Evolutionary conservation across 2,888 invertebrate genomes (phyloP), one percentile per base, ranked within the genome.

Genomic region (Endomychus coccineus): DNA sequence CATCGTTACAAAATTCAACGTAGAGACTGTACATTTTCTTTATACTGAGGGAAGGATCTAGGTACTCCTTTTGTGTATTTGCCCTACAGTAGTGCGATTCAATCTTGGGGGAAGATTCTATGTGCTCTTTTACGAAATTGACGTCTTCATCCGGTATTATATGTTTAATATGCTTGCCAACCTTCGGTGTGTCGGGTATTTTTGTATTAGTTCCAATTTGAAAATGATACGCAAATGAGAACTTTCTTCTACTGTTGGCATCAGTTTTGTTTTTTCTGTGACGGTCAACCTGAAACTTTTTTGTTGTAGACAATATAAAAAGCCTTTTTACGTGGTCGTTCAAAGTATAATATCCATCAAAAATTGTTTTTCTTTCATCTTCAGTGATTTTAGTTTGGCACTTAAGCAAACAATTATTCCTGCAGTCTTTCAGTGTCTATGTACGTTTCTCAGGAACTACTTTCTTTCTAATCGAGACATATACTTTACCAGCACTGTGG

Each of bases 191-290:
- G 6, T 5, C 14, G 13, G 14, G 27, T 4, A 12, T 27, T n/a
- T 34, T 39, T 15, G 39, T n/a, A 17, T 28, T 24, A 31, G 25
- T 37, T 22, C 34, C 27, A 36, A 39, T 30, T 31, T 15, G 27
- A 39, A 42, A 27, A 14, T 12, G 10, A 14, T 14, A 27, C 1
- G 11, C 5, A 27, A 27, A 40, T 28, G 29, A 28, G 7, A 24
- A 19, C 39, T 42, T 36, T 31, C 36, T 42, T 39, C 41, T 34
- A 36, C 36, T 42, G 36, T 44, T 44, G 6, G 17, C 28, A 39
- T 30, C 39, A 34, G 21, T 42, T 34, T 36, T 39, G 15, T 29
- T 29, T 30, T 39, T 42, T 39, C 34, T 42, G 27, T 15, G 30
- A 30, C 27, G 13, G 6, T 27, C 14, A 12, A 12, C 12, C 11